Percentiles rank a stretch among this genome's conserved stretches.
phyloP scores from a whole-genome alignment of 2,113 vertebrate species.

The Mellivora capensis region DNA sequence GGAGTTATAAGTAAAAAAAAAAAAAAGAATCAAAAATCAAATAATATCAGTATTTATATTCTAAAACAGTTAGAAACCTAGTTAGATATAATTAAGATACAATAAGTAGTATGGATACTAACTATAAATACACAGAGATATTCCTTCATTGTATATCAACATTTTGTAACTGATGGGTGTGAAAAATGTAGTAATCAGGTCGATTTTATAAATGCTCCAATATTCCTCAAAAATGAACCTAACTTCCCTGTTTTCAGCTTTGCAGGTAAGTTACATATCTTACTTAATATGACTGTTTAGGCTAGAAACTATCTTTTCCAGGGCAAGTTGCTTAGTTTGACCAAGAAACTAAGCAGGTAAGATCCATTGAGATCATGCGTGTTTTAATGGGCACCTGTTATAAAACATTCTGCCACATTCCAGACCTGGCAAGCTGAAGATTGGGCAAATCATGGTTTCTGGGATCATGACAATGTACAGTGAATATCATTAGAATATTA shows the following conservation, averaged over 20 bases:
- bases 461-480: background rate
- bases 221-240: background rate
- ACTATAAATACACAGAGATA: background rate
- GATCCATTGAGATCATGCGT: background rate
- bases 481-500: background rate
- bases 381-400: background rate
- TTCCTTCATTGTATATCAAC: background rate
- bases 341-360: background rate
- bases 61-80: background rate
- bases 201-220: background rate
- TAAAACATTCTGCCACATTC: background rate
- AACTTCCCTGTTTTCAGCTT: background rate
- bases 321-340: background rate
- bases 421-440: background rate
- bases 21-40: background rate
- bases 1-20: slow-evolving; percentile 31
- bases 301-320: background rate
- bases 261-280: background rate
- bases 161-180: background rate
- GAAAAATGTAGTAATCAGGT: background rate
- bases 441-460: background rate
- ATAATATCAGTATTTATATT: background rate
- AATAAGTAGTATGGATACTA: background rate
- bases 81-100: background rate
- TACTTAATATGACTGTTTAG: background rate